Conservation (phyloP, 2,113 vertebrate genomes). For the Artemisiospiza belli region DNA sequence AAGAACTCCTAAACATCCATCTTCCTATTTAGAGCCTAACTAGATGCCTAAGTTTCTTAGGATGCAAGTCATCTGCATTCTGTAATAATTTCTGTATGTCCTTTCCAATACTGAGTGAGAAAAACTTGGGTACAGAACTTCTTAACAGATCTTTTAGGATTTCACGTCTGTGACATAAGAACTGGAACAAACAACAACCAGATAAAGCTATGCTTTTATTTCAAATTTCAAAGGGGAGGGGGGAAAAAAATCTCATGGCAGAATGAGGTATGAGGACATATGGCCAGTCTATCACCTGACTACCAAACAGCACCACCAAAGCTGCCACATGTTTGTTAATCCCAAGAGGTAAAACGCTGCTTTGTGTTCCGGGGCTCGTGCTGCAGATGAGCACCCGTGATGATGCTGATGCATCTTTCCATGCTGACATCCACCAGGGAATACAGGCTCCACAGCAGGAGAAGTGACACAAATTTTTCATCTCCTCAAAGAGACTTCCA, state of each 20-base stretch:
- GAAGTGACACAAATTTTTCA: neutral
- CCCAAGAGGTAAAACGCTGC: conserved; percentile 46
- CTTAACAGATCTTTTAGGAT: neutral
- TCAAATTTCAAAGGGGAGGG: neutral
- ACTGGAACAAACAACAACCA: neutral
- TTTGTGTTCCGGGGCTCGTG: conserved; percentile 10
- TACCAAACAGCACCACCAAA: conserved; percentile 47
- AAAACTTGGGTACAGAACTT: neutral
- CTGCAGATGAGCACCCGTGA: conserved; percentile 26
- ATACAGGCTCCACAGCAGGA: neutral
- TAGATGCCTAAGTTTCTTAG: neutral
- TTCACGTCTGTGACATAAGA: neutral
- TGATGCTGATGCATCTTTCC: conserved; percentile 41
- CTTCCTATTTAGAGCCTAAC: neutral
- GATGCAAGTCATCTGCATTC: neutral
- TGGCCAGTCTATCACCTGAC: conserved; percentile 68
- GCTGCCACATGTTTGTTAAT: conserved; percentile 60
- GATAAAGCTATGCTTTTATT: conserved; percentile 6
- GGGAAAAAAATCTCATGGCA: neutral
- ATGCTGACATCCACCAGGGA: neutral
- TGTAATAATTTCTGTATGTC: neutral
- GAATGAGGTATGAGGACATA: conserved; percentile 62
- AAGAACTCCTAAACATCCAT: neutral
- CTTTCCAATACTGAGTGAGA: neutral
- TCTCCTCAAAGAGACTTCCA: neutral